Conservation (phyloP, 2,797 vertebrate genomes). For the Spinus olivaceus region DNA sequence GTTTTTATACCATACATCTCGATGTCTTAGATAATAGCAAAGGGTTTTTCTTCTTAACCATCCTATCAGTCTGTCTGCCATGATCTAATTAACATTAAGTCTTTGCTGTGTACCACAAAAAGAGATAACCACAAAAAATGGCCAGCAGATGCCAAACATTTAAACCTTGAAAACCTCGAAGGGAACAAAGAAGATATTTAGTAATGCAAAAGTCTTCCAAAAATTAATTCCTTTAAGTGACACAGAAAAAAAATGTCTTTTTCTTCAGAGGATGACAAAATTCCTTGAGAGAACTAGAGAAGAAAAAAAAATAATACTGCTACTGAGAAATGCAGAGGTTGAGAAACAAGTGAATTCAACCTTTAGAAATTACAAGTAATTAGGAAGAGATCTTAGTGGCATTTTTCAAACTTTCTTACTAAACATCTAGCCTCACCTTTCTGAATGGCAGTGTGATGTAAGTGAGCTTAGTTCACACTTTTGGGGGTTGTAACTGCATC, state of each 20-base stretch:
- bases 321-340: neutral
- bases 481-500: neutral
- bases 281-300: neutral
- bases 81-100: neutral
- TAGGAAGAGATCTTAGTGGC: neutral
- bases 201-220: neutral
- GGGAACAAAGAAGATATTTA: neutral
- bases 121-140: neutral
- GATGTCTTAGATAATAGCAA: neutral
- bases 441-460: neutral
- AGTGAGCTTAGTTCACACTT: neutral
- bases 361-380: neutral
- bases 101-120: neutral
- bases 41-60: neutral
- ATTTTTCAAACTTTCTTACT: neutral
- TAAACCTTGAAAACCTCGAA: neutral
- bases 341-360: neutral
- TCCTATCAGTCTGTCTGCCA: neutral
- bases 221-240: neutral
- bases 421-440: neutral
- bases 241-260: neutral
- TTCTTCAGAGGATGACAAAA: neutral
- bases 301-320: neutral
- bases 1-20: neutral
- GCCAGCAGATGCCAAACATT: neutral